These are phyloP conservation scores for Sphaeramia orbicularis DNA, from an alignment of 2,797 vertebrate species.

Conservation along the genomic window DNA sequence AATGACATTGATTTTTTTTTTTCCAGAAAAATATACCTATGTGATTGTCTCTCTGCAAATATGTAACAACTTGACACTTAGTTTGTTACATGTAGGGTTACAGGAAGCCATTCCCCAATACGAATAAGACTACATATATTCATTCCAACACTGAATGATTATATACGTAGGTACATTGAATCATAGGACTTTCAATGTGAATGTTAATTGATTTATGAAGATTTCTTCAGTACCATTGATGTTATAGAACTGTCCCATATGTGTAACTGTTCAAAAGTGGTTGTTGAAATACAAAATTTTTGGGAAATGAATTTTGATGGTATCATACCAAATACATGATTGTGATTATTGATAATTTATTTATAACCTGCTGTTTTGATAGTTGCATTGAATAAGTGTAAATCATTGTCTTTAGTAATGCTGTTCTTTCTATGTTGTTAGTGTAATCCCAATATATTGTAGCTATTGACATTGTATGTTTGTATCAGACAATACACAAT, in stretches of 20 bases:
- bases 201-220: slow-evolving; percentile 76
- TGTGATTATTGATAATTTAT: slow-evolving; percentile 85
- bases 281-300: slow-evolving; percentile 80
- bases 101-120: slow-evolving; percentile 79
- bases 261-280: slow-evolving; percentile 84
- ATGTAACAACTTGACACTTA: slow-evolving; percentile 67
- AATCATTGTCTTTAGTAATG: slow-evolving; percentile 86
- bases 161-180: slow-evolving; percentile 73
- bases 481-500: slow-evolving; percentile 78
- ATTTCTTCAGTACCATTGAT: slow-evolving; percentile 78
- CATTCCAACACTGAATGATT: slow-evolving; percentile 77
- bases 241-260: slow-evolving; percentile 81
- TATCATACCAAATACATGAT: slow-evolving; percentile 82
- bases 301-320: slow-evolving; percentile 78
- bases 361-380: slow-evolving; percentile 85
- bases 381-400: slow-evolving; percentile 85
- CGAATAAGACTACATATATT: slow-evolving; percentile 61
- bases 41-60: slow-evolving; percentile 74
- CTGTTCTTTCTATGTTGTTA: slow-evolving; percentile 86
- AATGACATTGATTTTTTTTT: slow-evolving; percentile 52
- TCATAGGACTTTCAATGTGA: slow-evolving; percentile 78
- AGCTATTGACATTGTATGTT: slow-evolving; percentile 85
- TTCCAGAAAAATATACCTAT: slow-evolving; percentile 68
- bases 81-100: slow-evolving; percentile 77
- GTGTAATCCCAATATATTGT: slow-evolving; percentile 85